These are phyloP conservation scores for Aphodius granarius DNA, from an alignment of 2,888 invertebrate species.

Conservation along the genomic window DNA sequence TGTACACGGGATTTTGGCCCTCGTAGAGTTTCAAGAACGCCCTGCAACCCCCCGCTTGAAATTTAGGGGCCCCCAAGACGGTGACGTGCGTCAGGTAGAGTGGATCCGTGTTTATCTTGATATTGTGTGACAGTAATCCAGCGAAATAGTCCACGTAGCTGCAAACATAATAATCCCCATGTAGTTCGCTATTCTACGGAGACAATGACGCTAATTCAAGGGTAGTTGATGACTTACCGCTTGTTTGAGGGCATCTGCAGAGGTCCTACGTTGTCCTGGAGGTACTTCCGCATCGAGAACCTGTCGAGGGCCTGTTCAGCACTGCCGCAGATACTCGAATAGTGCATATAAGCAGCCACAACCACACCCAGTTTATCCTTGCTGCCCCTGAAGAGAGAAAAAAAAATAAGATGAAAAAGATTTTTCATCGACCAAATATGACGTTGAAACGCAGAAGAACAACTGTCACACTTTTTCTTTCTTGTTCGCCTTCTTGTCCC, in stretches of 20 bases:
- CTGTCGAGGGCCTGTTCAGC: constrained; percentile 84
- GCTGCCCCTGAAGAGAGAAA: constrained; percentile 66
- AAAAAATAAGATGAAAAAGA: not conserved
- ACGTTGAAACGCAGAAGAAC: not conserved
- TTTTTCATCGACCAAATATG: not conserved
- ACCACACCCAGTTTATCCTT: constrained; percentile 84
- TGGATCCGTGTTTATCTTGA: constrained; percentile 85
- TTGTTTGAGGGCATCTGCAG: constrained; percentile 74
- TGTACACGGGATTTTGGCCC: constrained; percentile 86
- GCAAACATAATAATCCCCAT: constrained; percentile 40
- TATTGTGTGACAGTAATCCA: constrained; percentile 84
- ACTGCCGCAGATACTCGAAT: constrained; percentile 88
- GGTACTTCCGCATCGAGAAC: constrained; percentile 89
- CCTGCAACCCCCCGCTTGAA: constrained; percentile 63
- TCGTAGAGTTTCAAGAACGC: constrained; percentile 89
- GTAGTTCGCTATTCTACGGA: not conserved
- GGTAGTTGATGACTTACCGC: constrained; percentile 56
- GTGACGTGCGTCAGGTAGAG: constrained; percentile 85
- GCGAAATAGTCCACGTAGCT: constrained; percentile 94
- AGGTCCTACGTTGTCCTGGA: constrained; percentile 78
- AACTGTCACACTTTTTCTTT: not conserved
- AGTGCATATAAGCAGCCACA: constrained; percentile 92
- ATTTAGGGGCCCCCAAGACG: constrained; percentile 81
- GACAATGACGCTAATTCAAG: not conserved
- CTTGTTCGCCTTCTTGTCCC: too few relatives aligned